Conservation (phyloP, 2,797 vertebrate species). For the Melopsittacus undulatus region DNA sequence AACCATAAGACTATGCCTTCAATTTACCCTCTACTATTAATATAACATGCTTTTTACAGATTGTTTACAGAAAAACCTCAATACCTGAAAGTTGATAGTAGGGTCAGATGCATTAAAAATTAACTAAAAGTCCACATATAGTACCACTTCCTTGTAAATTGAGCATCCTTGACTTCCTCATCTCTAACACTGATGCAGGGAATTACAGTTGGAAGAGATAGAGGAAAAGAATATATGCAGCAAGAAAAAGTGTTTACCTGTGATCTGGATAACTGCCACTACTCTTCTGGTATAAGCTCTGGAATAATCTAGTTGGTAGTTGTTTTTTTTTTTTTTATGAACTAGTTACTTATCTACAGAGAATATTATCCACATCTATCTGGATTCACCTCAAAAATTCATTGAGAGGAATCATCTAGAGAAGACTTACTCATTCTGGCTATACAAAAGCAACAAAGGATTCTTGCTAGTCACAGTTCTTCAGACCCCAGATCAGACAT, state of each 20-base stretch:
- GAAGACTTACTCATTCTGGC: background rate
- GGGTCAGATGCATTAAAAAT: background rate
- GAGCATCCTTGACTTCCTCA: background rate
- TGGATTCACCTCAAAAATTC: background rate
- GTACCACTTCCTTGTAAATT: background rate
- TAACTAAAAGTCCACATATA: accelerated
- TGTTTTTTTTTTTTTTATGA: background rate
- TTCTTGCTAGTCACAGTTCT: background rate
- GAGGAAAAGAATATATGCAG: accelerated
- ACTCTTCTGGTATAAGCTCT: background rate
- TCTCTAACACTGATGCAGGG: background rate
- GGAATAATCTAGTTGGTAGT: background rate
- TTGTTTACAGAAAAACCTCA: background rate
- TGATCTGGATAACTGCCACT: background rate
- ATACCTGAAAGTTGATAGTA: background rate
- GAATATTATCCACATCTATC: background rate
- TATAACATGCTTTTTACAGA: accelerated
- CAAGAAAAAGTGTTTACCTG: background rate
- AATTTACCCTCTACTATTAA: background rate
- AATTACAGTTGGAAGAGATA: background rate
- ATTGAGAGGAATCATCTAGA: background rate
- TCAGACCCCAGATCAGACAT: background rate
- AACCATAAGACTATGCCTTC: background rate
- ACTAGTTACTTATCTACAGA: background rate
- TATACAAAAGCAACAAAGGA: background rate